Conservation (phyloP, 53 echinoderm and acorn worm genomes). For the Apostichopus leukothele region DNA sequence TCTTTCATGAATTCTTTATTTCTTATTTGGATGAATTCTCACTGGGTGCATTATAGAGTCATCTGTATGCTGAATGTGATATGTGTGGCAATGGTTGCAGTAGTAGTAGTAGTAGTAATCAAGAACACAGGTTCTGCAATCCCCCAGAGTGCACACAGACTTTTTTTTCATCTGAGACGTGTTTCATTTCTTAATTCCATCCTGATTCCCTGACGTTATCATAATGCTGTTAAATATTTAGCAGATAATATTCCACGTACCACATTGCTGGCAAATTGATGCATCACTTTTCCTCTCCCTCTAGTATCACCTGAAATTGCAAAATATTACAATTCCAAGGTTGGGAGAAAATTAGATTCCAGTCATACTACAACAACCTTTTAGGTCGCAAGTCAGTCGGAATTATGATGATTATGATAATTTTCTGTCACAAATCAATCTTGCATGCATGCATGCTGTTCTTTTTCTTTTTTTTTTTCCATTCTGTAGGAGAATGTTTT, state of each 20-base stretch:
- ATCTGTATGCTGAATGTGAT: too few species aligned
- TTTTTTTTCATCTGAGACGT: neutral
- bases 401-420: conserved; percentile 35
- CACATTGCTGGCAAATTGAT: conserved; percentile 33
- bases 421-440: conserved; percentile 37
- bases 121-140: neutral
- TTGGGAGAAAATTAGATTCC: conserved; percentile 36
- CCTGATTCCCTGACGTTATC: conserved; percentile 21
- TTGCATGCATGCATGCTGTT: neutral
- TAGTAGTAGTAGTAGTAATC: too few species aligned
- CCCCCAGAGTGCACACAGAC: neutral
- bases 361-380: conserved; percentile 19
- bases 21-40: too few species aligned
- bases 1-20: too few species aligned
- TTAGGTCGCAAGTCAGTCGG: conserved; percentile 5
- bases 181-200: neutral
- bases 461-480: neutral
- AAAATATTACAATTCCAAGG: conserved; percentile 34
- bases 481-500: neutral
- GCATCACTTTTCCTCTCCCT: conserved; percentile 9
- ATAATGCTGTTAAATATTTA: conserved; percentile 33
- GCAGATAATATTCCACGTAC: conserved; percentile 22
- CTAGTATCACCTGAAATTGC: conserved; percentile 20
- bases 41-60: too few species aligned
- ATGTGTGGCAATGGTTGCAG: too few species aligned